Percentiles rank a stretch among this genome's conserved stretches.
Conservation (phyloP, 37 sponge, comb jelly and placozoan species). For the Theonella swinhoei region DNA sequence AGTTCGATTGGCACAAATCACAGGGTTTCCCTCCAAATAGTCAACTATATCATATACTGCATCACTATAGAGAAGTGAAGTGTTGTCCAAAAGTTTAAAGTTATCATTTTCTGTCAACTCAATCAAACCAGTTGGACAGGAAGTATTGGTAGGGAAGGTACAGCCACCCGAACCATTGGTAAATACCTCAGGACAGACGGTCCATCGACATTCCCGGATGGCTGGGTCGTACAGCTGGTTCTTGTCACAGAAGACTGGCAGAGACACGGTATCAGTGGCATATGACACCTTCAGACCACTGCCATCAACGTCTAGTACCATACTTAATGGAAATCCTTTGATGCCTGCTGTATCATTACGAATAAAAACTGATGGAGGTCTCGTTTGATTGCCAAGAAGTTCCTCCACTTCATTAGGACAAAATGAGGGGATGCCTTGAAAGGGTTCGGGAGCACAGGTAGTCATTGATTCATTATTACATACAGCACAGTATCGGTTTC, state of each 20-base stretch:
- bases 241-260: neutral
- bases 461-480: constrained; percentile 9
- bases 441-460: neutral
- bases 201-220: neutral
- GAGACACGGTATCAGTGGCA: neutral
- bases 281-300: constrained; percentile 2
- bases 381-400: neutral
- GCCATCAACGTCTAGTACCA: constrained; percentile 7
- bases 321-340: constrained; percentile 18
- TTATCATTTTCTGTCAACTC: neutral
- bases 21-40: neutral
- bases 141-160: neutral
- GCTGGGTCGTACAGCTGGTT: neutral
- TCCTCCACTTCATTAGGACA: neutral
- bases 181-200: constrained; percentile 11
- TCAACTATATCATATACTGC: neutral
- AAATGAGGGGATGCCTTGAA: too few species aligned
- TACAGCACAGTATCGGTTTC: constrained; percentile 22
- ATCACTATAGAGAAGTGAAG: neutral
- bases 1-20: constrained; percentile 10
- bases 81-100: neutral
- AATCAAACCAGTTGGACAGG: neutral
- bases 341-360: neutral
- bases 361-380: neutral
- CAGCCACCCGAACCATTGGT: neutral